Evolutionary conservation across 2,797 vertebrate genomes (phyloP), one percentile per base, ranked within the genome.

Genomic region (Labroides dimidiatus): DNA sequence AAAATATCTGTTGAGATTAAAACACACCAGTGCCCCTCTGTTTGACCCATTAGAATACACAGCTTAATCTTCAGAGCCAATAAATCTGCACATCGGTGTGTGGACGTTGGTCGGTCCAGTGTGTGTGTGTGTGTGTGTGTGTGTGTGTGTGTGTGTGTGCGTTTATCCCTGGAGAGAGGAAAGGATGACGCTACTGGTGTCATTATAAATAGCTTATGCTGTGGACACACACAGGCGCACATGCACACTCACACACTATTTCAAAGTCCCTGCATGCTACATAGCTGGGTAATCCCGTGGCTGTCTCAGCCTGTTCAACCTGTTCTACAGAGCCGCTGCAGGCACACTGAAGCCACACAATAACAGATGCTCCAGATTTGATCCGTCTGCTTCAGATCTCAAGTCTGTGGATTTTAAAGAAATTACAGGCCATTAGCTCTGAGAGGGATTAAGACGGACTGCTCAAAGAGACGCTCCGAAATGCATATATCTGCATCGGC

Each of bases 191-290:
- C 70, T 65, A 63, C 75, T 71, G 54, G 48, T 80, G 64, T 79
- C 23, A 44, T 80, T 90, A 90, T 88, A 87, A 90, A 89, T 87
- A 90, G 84, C 79, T 63, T 58, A 55, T 65, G 36, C 65, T 65
- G 49, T 50, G 48, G n/a, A 27, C 27, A 21, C 33, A 42, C 57
- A 43, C 62, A 39, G 45, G 42, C 60, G 8, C 30, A 33, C 30
- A 33, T 7, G 1, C 30, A 33, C 30, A 33, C 30, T 72, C 41
- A 37, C 62, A 39, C 51, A 47, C 57, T 64, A 78, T 86, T 89
- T 82, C 52, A 72, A 75, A 80, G 80, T 81, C 81, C 51, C 70
- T 70, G 66, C 63, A 78, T 86, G 75, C 77, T 64, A 87, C 75
- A 81, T 66, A 80, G 72, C 61, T 77, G 65, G 80, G 64, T 87